Conservation (phyloP, 2,113 vertebrate species). For the Tachysurus fulvidraco region DNA sequence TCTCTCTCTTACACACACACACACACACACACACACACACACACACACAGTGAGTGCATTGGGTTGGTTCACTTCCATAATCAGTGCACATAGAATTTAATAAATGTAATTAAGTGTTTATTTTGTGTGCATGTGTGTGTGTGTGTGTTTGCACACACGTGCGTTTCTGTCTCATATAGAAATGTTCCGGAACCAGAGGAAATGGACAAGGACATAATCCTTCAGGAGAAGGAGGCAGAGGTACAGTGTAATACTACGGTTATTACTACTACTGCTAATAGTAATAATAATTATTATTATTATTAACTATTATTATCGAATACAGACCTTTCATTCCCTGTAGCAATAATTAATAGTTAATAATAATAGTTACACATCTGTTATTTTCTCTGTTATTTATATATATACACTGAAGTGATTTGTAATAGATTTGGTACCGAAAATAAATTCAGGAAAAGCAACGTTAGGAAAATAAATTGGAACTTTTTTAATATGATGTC, state of each 20-base stretch:
- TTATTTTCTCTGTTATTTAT: background rate
- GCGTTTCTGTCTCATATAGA: conserved; percentile 62
- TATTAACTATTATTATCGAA: no score
- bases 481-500: no score
- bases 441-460: no score
- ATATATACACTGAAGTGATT: no score
- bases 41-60: background rate
- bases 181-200: conserved; percentile 91
- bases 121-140: background rate
- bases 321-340: background rate
- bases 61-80: background rate
- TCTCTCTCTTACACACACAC: conserved; percentile 10
- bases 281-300: background rate
- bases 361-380: background rate
- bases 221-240: conserved; percentile 98
- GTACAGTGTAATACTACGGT: conserved; percentile 62
- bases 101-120: background rate
- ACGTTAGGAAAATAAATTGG: no score
- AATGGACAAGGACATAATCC: conserved; percentile 95
- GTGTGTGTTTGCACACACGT: conserved; percentile 28
- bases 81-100: background rate
- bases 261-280: background rate
- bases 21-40: background rate
- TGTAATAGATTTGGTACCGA: no score
- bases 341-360: background rate